These are phyloP conservation scores for Magallana ariakensis DNA, from an alignment of 1,140 invertebrate species.

Conservation along the genomic window DNA sequence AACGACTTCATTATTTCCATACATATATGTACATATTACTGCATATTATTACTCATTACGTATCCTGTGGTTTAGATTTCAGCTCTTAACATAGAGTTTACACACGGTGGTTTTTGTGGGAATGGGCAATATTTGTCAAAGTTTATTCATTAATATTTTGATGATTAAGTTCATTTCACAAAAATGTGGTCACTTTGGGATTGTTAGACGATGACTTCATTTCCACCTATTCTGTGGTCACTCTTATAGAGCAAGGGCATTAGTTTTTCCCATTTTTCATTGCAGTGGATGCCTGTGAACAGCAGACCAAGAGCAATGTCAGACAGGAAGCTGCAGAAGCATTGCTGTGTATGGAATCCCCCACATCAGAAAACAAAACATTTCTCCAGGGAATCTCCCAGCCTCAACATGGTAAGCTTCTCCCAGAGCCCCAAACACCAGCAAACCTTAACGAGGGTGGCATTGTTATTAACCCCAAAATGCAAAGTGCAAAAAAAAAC, in stretches of 20 bases:
- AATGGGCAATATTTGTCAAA: neutral
- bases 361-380: constrained; percentile 75
- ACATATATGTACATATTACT: neutral
- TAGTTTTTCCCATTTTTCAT: constrained; percentile 50
- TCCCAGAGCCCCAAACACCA: neutral
- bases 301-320: constrained; percentile 71
- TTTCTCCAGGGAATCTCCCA: constrained; percentile 82
- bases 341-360: constrained; percentile 75
- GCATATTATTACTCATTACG: neutral
- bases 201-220: neutral
- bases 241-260: neutral
- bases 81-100: neutral
- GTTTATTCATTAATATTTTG: too few relatives aligned
- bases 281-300: constrained; percentile 77
- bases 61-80: neutral
- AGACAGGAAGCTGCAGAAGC: constrained; percentile 75
- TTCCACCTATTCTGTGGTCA: neutral
- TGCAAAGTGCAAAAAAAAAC: too few relatives aligned
- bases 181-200: neutral
- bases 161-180: neutral
- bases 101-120: neutral
- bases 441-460: neutral
- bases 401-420: constrained; percentile 1
- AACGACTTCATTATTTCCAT: neutral
- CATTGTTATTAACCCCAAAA: neutral